Evolutionary conservation across 2,888 invertebrate genomes (phyloP), one percentile per base, ranked within the genome.

Genomic region (Reticulitermes lucifugus): DNA sequence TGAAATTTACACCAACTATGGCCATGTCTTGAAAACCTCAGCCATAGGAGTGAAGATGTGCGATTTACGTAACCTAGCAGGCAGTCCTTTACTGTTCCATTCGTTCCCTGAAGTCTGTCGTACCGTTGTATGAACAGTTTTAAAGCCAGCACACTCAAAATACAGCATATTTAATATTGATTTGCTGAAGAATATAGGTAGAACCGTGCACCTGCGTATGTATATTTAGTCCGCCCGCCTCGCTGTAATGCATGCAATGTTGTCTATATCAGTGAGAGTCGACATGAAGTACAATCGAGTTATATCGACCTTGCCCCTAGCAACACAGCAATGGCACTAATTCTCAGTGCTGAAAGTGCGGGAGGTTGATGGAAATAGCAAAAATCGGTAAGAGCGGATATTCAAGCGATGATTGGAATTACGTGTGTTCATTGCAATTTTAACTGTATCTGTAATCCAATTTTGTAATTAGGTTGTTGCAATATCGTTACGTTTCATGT

Each of bases 231-330:
- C 9, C 43, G n/a, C 77, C 77, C 22, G 25, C 51, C 46, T 43
- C n/a, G 51, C 77, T 46, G 10, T 5, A 18, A 10, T 77, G 51
- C 77, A 14, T 25, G 46, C 22, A 21, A 25, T 10, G 5, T 77
- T 77, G 51, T 10, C 77, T 77, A 12, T 41, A 7, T 46, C 14
- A 22, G 35, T 35, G 35, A 35, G 35, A 35, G 41, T 81, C 81
- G 65, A 81, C 41, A 41, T 41, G 79, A 9, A 35, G n/a, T 0
- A 81, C 41, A 6, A 81, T 65, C 81, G 81, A 81, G 60, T 35
- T 65, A 41, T 65, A 81, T 81, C 81, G 81, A 65, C 14, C 65
- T 81, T 41, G 60, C n/a, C 65, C 41, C 41, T 43, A 60, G 81
- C 43, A 81, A 41, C 12, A 41, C 65, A 81, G 41, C n/a, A 22